Conservation (phyloP, 2,113 vertebrate genomes). For the Pogona vitticeps region DNA sequence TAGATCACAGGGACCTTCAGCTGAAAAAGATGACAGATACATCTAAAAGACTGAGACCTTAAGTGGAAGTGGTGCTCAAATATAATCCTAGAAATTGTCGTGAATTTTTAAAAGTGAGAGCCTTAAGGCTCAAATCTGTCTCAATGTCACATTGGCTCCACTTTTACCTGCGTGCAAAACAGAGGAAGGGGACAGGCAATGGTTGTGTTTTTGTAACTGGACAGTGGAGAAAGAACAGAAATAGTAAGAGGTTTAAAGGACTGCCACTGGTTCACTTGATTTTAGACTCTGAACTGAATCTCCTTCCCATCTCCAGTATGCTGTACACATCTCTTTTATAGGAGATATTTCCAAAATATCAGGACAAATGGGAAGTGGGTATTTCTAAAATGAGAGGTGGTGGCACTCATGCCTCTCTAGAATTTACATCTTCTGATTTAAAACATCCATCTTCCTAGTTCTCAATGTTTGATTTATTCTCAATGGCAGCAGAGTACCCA, state of each 20-base stretch:
- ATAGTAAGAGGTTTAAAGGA: background rate
- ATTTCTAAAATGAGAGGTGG: background rate
- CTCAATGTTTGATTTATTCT: background rate
- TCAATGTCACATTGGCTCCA: no score
- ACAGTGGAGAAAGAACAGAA: background rate
- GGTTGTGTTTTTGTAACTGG: background rate
- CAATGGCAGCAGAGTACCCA: background rate
- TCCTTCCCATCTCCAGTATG: background rate
- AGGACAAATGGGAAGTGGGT: background rate
- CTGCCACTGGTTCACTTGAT: no score
- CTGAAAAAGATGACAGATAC: background rate
- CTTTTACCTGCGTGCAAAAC: background rate
- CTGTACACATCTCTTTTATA: no score
- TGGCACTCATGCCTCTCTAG: background rate
- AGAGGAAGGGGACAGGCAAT: background rate
- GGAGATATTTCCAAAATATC: background rate
- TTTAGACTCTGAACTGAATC: background rate
- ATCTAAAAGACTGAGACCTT: background rate
- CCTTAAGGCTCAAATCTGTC: background rate
- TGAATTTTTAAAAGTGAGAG: background rate
- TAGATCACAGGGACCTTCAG: background rate
- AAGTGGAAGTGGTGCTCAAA: background rate
- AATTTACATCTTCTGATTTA: background rate
- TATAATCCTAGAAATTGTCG: background rate
- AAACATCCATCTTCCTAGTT: background rate